Evolutionary conservation across 2,797 vertebrate genomes (phyloP), one percentile per base, ranked within the genome.

Genomic region (Hyperoplus lanceolatus): DNA sequence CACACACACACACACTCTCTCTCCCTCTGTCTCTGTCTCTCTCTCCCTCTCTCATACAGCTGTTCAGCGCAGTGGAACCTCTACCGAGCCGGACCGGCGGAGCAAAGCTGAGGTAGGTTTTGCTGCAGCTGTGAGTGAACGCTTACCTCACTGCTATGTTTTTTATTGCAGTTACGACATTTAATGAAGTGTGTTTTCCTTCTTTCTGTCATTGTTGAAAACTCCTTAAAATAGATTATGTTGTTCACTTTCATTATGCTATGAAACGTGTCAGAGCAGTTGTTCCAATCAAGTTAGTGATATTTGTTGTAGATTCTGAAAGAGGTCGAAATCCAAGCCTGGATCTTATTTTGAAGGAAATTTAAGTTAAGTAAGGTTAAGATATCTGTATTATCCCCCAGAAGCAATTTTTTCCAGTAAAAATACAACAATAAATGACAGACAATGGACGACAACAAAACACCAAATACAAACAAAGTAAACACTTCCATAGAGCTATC

Each of bases 41-140:
- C 42, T 5, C 43, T 45, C 16, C 8, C 57, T 48, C 73, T 50
- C 53, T 62, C 77, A 39, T 50, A 78, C 83, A 88, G 87, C 88
- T 89, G 88, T 62, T 60, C 39, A 56, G 67, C 11, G n/a, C 75
- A 68, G 87, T 87, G 80, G 80, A 82, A 79, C 81, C 43, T 81
- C 53, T 4, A 21, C 58, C 62, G 82, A 77, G 67, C 76, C 55
- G 49, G 1, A 39, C 18, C 29, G 36, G 63, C 79, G 29, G 80
- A 80, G 82, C 38, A 7, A 16, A 63, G 61, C 76, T 42, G 77
- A 87, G 90, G 91, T 90, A 90, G 75, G 91, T 86, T 63, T 38
- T 29, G 60, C 5, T 77, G 61, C 85, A 86, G 80, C 84, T 83
- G 81, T 67, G 77, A 61, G 55, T 41, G 36, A 41, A 53, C 29